phyloP scores from a whole-genome alignment of 2,797 vertebrate species.

The Syngnathus acus region DNA sequence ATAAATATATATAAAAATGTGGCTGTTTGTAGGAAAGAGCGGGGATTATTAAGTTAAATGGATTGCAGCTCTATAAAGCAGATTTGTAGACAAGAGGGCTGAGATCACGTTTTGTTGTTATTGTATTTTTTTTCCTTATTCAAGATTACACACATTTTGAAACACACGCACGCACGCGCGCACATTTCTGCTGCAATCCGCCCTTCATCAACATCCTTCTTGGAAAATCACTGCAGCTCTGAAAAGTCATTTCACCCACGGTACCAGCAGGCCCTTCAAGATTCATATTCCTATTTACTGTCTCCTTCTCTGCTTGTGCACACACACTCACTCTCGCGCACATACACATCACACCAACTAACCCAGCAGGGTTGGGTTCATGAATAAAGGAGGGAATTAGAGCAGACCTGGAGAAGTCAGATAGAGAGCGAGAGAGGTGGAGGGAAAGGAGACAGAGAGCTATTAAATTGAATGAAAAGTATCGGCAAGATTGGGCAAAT shows the following conservation, averaged over 20 bases:
- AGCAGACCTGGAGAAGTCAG: conserved; percentile 56
- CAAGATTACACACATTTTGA: conserved; percentile 21
- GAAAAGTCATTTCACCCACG: conserved; percentile 71
- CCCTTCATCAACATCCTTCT: conserved; percentile 70
- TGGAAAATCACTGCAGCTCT: conserved; percentile 67
- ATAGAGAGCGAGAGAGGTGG: conserved; percentile 57
- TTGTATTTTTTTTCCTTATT: conserved; percentile 15
- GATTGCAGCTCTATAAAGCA: conserved; percentile 24
- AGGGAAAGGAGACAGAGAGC: conserved; percentile 45
- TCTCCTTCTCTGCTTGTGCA: conserved; percentile 43
- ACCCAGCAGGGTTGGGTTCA: conserved; percentile 66
- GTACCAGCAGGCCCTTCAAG: conserved; percentile 67
- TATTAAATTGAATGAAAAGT: conserved; percentile 59
- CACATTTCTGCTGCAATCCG: conserved; percentile 50
- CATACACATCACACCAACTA: conserved; percentile 29
- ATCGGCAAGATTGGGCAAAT: conserved; percentile 32
- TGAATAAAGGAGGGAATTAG: conserved; percentile 71
- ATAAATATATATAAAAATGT: conserved; percentile 5
- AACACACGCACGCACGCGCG: conserved; percentile 16
- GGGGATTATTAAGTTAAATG: conserved; percentile 32
- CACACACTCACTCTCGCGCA: conserved; percentile 13
- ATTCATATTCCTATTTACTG: conserved; percentile 74
- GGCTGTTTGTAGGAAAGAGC: conserved; percentile 10
- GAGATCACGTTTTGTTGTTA: conserved; percentile 4
- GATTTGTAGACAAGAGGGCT: conserved; percentile 26